Conservation (phyloP, 2,888 invertebrate genomes). For the Bombyx huttoni region DNA sequence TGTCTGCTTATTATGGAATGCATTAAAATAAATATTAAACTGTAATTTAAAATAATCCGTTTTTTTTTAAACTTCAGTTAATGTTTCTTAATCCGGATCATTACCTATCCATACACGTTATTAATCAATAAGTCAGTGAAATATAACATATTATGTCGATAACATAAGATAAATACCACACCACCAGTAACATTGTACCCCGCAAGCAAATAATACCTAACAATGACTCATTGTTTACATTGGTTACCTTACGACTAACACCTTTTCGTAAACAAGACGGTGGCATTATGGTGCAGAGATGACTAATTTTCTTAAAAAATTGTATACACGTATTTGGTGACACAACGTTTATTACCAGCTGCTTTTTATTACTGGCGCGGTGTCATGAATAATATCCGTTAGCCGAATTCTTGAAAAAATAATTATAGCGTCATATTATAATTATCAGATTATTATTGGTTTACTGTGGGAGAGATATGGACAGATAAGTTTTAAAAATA, state of each 20-base stretch:
- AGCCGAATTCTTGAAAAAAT: background rate
- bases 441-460: background rate
- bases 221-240: slow-evolving; percentile 13
- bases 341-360: slow-evolving; percentile 1
- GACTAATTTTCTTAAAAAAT: slow-evolving; percentile 13
- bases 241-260: slow-evolving; percentile 3
- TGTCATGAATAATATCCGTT: slow-evolving; percentile 4
- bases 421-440: background rate
- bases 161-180: no score
- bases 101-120: no score
- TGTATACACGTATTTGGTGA: slow-evolving; percentile 6
- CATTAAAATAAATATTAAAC: no score
- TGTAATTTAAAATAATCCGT: no score
- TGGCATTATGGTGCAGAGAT: slow-evolving; percentile 9
- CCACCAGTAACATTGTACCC: slow-evolving; percentile 1
- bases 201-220: slow-evolving; percentile 3
- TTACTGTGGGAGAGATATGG: background rate
- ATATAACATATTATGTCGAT: no score
- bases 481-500: background rate
- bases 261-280: slow-evolving; percentile 3
- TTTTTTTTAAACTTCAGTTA: no score
- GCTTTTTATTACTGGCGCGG: background rate
- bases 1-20: no score
- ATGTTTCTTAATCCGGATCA: no score
- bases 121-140: no score